Conservation (phyloP, 1,140 invertebrate genomes). For the Coelopa frigida region DNA sequence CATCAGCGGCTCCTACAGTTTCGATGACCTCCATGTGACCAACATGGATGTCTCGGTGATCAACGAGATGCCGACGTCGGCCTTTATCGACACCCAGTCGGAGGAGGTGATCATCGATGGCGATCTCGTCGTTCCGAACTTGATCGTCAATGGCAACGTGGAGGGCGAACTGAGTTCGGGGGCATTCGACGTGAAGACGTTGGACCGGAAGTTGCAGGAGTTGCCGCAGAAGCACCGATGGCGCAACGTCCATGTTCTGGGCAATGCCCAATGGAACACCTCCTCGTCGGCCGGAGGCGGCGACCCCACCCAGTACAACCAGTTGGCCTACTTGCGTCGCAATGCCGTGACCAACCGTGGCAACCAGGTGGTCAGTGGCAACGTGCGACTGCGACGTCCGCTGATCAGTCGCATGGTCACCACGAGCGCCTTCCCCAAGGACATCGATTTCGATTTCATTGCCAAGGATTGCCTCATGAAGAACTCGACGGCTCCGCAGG, state of each 20-base stretch:
- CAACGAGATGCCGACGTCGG: constrained; percentile 17
- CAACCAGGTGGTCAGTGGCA: constrained; percentile 24
- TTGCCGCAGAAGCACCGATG: constrained; percentile 19
- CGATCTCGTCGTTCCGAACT: constrained; percentile 20
- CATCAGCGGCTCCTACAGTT: constrained; percentile 25
- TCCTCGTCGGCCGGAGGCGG: not conserved
- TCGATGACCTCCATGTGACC: constrained; percentile 14
- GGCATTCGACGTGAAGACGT: not conserved
- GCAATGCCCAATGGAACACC: constrained; percentile 23
- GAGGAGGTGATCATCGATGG: constrained; percentile 13
- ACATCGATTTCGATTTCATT: constrained; percentile 22
- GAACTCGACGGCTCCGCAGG: not conserved
- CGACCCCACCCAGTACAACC: constrained; percentile 6
- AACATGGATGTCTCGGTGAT: constrained; percentile 28
- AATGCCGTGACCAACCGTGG: constrained; percentile 23
- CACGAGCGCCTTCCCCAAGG: constrained; percentile 1
- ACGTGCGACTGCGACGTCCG: constrained; percentile 18
- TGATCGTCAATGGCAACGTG: constrained; percentile 20
- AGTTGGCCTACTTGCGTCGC: constrained; percentile 25
- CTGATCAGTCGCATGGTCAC: constrained; percentile 15
- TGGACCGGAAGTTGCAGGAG: constrained; percentile 9
- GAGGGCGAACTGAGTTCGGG: constrained; percentile 9
- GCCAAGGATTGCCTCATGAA: constrained; percentile 24
- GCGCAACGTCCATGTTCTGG: constrained; percentile 23
- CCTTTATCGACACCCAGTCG: constrained; percentile 20